These are phyloP conservation scores for Cataglyphis livida DNA, from an alignment of 2,888 invertebrate species.

Conservation along the genomic window DNA sequence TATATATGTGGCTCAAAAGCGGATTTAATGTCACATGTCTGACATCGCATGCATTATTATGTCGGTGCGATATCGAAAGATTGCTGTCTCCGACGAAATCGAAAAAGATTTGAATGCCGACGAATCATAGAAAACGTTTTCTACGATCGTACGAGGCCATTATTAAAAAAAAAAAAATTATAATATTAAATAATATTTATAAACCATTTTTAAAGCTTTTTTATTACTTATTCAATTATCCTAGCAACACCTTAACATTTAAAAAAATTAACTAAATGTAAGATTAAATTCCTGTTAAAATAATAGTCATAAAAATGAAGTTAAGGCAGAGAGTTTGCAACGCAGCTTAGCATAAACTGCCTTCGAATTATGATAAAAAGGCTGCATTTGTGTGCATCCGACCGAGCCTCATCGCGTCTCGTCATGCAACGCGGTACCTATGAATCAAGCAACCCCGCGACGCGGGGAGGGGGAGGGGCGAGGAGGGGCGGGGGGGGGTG, in stretches of 20 bases:
- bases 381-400: slow-evolving; percentile 24
- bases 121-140: neutral
- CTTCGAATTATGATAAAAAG: slow-evolving; percentile 40
- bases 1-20: slow-evolving; percentile 63
- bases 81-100: slow-evolving; percentile 20
- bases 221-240: neutral
- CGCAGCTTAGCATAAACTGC: slow-evolving; percentile 29
- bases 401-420: slow-evolving; percentile 55
- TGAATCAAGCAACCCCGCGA: slow-evolving; percentile 69
- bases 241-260: neutral
- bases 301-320: slow-evolving; percentile 15
- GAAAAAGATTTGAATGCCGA: neutral
- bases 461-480: slow-evolving; percentile 38
- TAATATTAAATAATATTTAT: neutral
- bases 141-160: neutral
- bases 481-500: slow-evolving; percentile 59
- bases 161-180: neutral
- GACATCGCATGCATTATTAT: slow-evolving; percentile 78
- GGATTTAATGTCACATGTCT: slow-evolving; percentile 77
- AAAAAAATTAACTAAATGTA: slow-evolving; percentile 2
- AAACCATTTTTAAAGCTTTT: neutral
- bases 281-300: slow-evolving; percentile 16
- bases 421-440: slow-evolving; percentile 68
- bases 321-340: neutral
- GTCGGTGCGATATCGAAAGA: slow-evolving; percentile 58